Evolutionary conservation across 2,888 invertebrate species (phyloP).

Genomic region (Cheilosia soror): DNA sequence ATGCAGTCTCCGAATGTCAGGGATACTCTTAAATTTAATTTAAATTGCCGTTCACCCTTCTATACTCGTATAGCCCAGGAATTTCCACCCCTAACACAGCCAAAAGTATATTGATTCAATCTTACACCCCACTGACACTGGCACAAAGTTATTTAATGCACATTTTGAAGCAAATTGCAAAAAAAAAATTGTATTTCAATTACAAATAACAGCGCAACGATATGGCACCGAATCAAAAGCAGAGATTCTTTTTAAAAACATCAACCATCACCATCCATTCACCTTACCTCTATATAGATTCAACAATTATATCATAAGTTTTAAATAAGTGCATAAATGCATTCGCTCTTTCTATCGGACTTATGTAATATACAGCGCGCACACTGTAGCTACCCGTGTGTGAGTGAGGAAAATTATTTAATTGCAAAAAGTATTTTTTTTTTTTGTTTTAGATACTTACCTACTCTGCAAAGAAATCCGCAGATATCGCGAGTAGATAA

Average conservation of each 20-base stretch:
- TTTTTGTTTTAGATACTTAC: conserved; percentile 41
- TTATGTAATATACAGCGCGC: conserved; percentile 51
- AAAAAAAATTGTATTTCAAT: conserved; percentile 42
- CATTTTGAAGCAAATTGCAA: conserved; percentile 23
- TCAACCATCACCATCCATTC: conserved; percentile 38
- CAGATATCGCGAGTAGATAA: conserved; percentile 49
- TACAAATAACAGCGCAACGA: conserved; percentile 62
- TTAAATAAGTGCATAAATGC: conserved; percentile 75
- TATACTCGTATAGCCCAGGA: not conserved
- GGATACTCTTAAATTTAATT: conserved; percentile 66
- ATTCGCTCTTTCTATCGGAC: conserved; percentile 61
- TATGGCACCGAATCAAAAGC: conserved; percentile 70
- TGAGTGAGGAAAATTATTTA: conserved; percentile 65
- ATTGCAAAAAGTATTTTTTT: conserved; percentile 55
- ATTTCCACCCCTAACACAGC: conserved; percentile 33
- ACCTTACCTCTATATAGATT: conserved; percentile 31
- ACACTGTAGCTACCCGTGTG: conserved; percentile 11
- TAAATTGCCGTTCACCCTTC: conserved; percentile 2
- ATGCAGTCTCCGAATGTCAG: conserved; percentile 73
- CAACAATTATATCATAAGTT: conserved; percentile 74
- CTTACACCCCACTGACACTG: conserved; percentile 7
- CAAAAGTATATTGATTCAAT: conserved; percentile 38
- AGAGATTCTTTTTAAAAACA: conserved; percentile 34
- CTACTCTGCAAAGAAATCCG: conserved; percentile 50
- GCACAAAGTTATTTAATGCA: conserved; percentile 35